Evolutionary conservation across 2,888 invertebrate species (phyloP).

Genomic region (Aphodius sticticus): DNA sequence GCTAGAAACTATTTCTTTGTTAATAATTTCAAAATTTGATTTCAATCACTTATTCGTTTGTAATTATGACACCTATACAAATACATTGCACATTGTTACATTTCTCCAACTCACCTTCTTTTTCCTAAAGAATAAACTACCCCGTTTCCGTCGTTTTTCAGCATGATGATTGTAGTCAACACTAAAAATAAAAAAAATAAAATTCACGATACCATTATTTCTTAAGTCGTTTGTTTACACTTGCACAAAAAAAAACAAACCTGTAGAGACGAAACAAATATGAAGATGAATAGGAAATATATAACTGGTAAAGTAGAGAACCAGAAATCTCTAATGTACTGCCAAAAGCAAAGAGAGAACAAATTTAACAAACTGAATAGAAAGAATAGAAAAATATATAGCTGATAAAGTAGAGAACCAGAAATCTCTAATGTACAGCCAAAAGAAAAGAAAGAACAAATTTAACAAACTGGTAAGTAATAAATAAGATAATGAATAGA

Average conservation of each 20-base stretch:
- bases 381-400: neutral
- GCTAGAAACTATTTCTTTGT: no score
- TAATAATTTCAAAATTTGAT: constrained; percentile 9
- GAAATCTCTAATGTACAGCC: constrained; percentile 29
- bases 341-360: neutral
- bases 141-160: constrained; percentile 86
- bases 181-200: constrained; percentile 54
- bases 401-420: neutral
- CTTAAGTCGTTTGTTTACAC: neutral
- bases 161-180: constrained; percentile 77
- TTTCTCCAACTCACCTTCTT: constrained; percentile 71
- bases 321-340: constrained; percentile 36
- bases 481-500: neutral
- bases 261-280: constrained; percentile 4
- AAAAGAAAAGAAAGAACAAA: neutral
- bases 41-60: neutral
- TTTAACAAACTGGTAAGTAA: constrained; percentile 8
- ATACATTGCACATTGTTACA: no score
- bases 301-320: neutral
- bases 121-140: constrained; percentile 90
- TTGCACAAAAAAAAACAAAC: constrained; percentile 8
- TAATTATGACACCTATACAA: no score
- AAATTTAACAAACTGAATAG: neutral
- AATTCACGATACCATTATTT: neutral
- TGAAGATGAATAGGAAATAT: constrained; percentile 5